phyloP scores from a whole-genome alignment of 2,797 vertebrate genomes.

The Erethizon dorsatum region DNA sequence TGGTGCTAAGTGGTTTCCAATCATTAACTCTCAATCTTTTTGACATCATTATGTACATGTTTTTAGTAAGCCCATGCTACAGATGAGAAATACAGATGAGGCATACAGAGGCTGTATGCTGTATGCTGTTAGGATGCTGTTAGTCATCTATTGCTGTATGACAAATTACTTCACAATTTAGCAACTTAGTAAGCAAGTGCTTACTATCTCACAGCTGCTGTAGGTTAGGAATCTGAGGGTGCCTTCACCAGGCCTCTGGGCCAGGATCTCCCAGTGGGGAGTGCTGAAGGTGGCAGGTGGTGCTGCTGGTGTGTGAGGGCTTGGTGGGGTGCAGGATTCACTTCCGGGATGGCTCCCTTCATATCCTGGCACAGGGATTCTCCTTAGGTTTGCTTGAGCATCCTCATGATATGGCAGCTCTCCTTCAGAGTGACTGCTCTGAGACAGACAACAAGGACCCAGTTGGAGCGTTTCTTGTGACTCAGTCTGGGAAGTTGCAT shows the following conservation, averaged over 20 bases:
- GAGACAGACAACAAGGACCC: not conserved
- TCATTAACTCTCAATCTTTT: not conserved
- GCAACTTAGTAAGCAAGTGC: accelerated
- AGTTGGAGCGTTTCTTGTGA: no score
- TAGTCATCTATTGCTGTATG: not conserved
- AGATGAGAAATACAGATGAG: not conserved
- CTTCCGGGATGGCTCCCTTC: accelerated
- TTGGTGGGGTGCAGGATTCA: not conserved
- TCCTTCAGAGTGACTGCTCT: not conserved
- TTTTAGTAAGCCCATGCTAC: not conserved
- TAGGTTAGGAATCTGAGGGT: no score
- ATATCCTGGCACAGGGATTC: accelerated
- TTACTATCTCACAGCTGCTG: not conserved
- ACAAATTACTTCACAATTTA: not conserved
- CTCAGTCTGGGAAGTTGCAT: not conserved
- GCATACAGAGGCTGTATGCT: not conserved
- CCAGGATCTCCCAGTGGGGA: not conserved
- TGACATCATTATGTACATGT: no score
- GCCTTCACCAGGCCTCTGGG: not conserved
- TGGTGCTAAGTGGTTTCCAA: not conserved
- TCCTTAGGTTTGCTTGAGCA: not conserved
- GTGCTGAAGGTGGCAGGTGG: not conserved
- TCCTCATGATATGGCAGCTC: not conserved
- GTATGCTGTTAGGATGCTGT: no score
- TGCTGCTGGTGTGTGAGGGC: not conserved